Evolutionary conservation across 2,797 vertebrate genomes (phyloP), one percentile per base, ranked within the genome.

Genomic region (Lates japonicus): DNA sequence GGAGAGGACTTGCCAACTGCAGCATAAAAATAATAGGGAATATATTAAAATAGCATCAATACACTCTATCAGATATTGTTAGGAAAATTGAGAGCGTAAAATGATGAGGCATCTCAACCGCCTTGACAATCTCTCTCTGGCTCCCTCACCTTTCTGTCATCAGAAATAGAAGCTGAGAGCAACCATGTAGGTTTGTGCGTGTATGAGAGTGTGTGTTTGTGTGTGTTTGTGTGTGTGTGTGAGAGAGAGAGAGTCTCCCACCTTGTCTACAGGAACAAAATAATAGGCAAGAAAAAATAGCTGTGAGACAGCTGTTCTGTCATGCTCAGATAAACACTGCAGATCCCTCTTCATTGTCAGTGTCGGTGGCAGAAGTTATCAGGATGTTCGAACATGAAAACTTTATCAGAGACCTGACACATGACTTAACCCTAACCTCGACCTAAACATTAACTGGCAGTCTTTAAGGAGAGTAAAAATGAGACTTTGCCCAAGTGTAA

Each of bases 1-100:
- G 25, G 52, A 31, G 59, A 74, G 63, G 25, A 68, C 63, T 66
- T 61, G 73, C 66, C 78, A 83, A 74, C 58, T 64, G 82, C 83
- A 78, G 83, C 82, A 78, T 44, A 80, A 84, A 85, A 90, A 88
- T 86, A 90, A 87, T 61, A 65, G 52, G 66, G 58, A 77, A 79
- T 63, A 62, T 81, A 65, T 90, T 85, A 86, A 91, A 93, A 90
- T 84, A 89, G 84, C 89, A 89, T 85, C 69, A 83, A 77, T 60
- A 61, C 70, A 70, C 52, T 49, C 19, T 0, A 84, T 84, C 83
- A 84, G 80, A 70, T 78, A 64, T 61, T 81, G 79, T 87, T 81
- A 78, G 68, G 74, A 77, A 84, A 82, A 76, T 8, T 0, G 14
- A 71, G 71, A 74, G 69, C 2, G 5, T 71, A 69, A 89, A 83